Evolutionary conservation across 37 sponge, comb jelly and placozoan genomes (phyloP).

Genomic region (Axinella damicornis): DNA sequence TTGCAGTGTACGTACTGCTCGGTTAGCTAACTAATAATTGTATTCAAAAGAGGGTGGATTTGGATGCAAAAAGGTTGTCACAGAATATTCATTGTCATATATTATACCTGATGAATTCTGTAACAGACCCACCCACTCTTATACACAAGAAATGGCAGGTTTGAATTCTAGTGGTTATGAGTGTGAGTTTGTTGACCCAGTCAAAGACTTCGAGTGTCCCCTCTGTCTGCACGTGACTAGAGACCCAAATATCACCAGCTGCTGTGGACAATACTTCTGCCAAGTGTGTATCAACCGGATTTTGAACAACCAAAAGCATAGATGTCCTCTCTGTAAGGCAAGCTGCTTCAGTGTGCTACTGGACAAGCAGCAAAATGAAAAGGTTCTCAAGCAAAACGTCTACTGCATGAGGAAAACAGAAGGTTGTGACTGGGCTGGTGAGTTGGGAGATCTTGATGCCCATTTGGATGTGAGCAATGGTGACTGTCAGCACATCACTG

Average conservation of each 20-base stretch:
- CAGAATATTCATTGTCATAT: no score
- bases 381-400: not conserved
- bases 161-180: not conserved
- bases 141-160: not conserved
- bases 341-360: not conserved
- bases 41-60: no score
- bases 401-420: not conserved
- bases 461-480: no score
- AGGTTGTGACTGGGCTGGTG: conserved; percentile 26
- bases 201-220: conserved; percentile 14
- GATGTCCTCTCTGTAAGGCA: conserved; percentile 16
- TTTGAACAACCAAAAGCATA: not conserved
- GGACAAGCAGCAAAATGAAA: not conserved
- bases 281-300: not conserved
- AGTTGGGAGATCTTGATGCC: not conserved
- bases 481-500: conserved; percentile 2
- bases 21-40: no score
- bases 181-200: not conserved
- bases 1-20: no score
- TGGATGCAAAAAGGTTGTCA: no score
- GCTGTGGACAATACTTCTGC: conserved; percentile 33
- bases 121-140: no score
- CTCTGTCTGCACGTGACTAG: conserved; percentile 17
- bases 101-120: no score
- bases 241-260: conserved; percentile 6